Evolutionary conservation across 2,888 invertebrate species (phyloP).

Genomic region (Esperia sulphurella): DNA sequence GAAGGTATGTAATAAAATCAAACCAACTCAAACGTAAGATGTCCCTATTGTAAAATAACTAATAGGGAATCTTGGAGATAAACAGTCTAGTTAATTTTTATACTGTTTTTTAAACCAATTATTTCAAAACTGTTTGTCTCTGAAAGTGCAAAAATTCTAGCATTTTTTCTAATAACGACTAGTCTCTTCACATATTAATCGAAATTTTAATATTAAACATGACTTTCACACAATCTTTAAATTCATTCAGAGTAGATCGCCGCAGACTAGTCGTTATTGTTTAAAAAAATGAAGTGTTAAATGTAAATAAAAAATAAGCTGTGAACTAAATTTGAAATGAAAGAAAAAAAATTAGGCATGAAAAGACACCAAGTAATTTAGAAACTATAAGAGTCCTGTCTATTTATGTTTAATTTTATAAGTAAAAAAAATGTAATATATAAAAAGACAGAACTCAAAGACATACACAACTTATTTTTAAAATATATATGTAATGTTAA

Average conservation of each 20-base stretch:
- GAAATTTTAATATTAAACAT: neutral
- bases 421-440: slow-evolving; percentile 3
- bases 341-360: slow-evolving; percentile 25
- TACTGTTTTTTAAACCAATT: slow-evolving; percentile 6
- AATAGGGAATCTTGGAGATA: slow-evolving; percentile 42
- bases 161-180: slow-evolving; percentile 10
- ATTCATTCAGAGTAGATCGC: no score
- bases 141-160: slow-evolving; percentile 28
- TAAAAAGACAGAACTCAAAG: slow-evolving; percentile 37
- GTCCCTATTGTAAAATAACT: slow-evolving; percentile 36
- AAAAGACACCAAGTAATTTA: slow-evolving; percentile 29
- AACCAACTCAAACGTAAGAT: slow-evolving; percentile 37
- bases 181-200: neutral
- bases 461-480: slow-evolving; percentile 72
- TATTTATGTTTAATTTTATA: slow-evolving; percentile 6
- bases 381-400: slow-evolving; percentile 23
- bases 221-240: neutral
- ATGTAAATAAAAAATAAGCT: slow-evolving; percentile 66
- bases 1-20: slow-evolving; percentile 41
- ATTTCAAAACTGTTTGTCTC: slow-evolving; percentile 16
- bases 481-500: slow-evolving; percentile 57
- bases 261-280: slow-evolving; percentile 31
- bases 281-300: slow-evolving; percentile 53
- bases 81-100: slow-evolving; percentile 21
- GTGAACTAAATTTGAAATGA: slow-evolving; percentile 54